phyloP scores from a whole-genome alignment of 2,888 invertebrate genomes.

The Pseudanteris insignis region DNA sequence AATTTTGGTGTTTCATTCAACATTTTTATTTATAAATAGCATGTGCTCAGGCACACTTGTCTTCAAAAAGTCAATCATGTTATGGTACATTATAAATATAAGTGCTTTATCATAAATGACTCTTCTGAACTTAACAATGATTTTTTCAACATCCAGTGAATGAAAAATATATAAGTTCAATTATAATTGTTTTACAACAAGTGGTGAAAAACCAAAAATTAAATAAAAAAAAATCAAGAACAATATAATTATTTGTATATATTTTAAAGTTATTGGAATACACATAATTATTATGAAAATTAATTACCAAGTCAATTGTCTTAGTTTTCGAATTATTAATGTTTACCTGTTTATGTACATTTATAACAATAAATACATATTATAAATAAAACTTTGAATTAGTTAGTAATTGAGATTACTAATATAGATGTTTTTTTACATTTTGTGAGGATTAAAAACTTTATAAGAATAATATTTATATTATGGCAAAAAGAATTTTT shows the following conservation, averaged over 20 bases:
- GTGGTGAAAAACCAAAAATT: no score
- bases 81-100: slow-evolving; percentile 17
- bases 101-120: slow-evolving; percentile 5
- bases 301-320: no score
- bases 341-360: no score
- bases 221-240: no score
- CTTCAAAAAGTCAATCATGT: slow-evolving; percentile 16
- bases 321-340: no score
- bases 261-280: no score
- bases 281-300: no score
- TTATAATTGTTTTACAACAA: neutral
- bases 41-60: slow-evolving; percentile 29
- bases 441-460: neutral
- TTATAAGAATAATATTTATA: slow-evolving; percentile 32
- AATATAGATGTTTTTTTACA: no score
- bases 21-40: slow-evolving; percentile 22
- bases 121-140: slow-evolving; percentile 11
- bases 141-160: neutral
- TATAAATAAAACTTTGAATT: no score
- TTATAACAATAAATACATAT: no score
- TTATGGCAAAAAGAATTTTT: slow-evolving; percentile 15
- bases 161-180: slow-evolving; percentile 3
- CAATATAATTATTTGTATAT: no score
- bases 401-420: no score
- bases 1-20: slow-evolving; percentile 4